These are phyloP conservation scores for Neodiprion fabricii DNA, from an alignment of 1,140 invertebrate species.

Conservation along the genomic window DNA sequence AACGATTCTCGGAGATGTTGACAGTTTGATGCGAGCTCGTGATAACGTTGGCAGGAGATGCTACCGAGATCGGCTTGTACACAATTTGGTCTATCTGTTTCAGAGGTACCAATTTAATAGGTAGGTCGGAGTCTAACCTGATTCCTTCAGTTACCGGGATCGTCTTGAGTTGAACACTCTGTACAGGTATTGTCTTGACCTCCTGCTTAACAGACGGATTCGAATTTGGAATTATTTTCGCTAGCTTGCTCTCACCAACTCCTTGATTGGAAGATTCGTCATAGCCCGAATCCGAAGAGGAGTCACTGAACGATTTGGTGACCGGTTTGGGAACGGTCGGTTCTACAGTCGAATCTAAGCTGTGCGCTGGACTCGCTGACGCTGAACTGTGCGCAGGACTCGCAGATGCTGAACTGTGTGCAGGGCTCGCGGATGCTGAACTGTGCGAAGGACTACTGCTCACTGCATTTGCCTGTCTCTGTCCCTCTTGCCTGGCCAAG, in stretches of 20 bases:
- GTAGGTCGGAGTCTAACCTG: constrained; percentile 43
- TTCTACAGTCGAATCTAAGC: constrained; percentile 47
- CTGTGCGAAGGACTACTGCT: constrained; percentile 47
- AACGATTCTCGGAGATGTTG: constrained; percentile 43
- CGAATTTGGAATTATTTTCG: constrained; percentile 41
- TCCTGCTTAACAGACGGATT: constrained; percentile 26
- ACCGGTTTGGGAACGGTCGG: constrained; percentile 40
- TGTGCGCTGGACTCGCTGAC: constrained; percentile 53
- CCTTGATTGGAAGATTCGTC: constrained; percentile 69
- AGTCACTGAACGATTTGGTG: constrained; percentile 64
- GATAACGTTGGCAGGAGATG: constrained; percentile 39
- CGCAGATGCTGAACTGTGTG: constrained; percentile 51
- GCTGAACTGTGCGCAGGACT: constrained; percentile 53
- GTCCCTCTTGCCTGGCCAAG: constrained; percentile 37
- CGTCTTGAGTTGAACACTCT: constrained; percentile 41
- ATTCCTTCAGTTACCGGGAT: constrained; percentile 43
- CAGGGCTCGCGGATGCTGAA: constrained; percentile 50
- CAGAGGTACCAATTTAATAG: constrained; percentile 46
- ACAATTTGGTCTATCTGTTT: constrained; percentile 45
- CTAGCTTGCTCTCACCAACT: constrained; percentile 46
- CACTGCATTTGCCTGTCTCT: constrained; percentile 28
- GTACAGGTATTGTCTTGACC: constrained; percentile 36
- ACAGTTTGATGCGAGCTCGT: constrained; percentile 32
- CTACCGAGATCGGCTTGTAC: constrained; percentile 47
- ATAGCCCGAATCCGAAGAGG: constrained; percentile 69